Conservation (phyloP, 2,888 invertebrate species). For the Zygothrica quintamaculata region DNA sequence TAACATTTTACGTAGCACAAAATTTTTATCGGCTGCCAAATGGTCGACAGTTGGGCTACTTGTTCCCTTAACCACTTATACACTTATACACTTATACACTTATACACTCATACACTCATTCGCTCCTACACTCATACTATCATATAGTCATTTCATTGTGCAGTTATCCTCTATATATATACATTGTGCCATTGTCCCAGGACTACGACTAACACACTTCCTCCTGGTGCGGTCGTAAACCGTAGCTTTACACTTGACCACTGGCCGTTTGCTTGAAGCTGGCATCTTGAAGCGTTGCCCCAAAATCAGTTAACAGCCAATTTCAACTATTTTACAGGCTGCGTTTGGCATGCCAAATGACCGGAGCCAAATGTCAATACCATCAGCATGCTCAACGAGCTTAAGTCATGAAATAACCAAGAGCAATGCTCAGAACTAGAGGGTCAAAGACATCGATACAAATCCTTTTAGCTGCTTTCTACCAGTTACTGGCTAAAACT, state of each 20-base stretch:
- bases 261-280: conserved; percentile 10
- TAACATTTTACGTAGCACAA: conserved; percentile 44
- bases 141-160: conserved; percentile 17
- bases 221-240: conserved; percentile 58
- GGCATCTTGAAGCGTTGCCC: conserved; percentile 27
- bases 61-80: conserved; percentile 18
- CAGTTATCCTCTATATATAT: too few relatives aligned
- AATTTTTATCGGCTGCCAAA: conserved; percentile 75
- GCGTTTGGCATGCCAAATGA: conserved; percentile 70
- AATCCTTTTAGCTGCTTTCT: conserved; percentile 15
- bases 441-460: conserved; percentile 26
- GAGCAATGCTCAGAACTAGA: conserved; percentile 24
- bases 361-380: conserved; percentile 76
- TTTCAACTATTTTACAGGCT: conserved; percentile 74
- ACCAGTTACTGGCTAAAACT: too few relatives aligned
- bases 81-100: conserved; percentile 20
- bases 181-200: conserved; percentile 11
- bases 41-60: conserved; percentile 63
- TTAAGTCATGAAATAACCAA: conserved; percentile 42
- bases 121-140: neutral
- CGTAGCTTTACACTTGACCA: conserved; percentile 48
- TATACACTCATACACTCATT: neutral
- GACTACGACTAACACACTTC: conserved; percentile 64
- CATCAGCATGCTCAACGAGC: conserved; percentile 51
- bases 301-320: conserved; percentile 77